Conservation (phyloP, 35 echinoderm and acorn worm species). For the Apostichopus japonicus region DNA sequence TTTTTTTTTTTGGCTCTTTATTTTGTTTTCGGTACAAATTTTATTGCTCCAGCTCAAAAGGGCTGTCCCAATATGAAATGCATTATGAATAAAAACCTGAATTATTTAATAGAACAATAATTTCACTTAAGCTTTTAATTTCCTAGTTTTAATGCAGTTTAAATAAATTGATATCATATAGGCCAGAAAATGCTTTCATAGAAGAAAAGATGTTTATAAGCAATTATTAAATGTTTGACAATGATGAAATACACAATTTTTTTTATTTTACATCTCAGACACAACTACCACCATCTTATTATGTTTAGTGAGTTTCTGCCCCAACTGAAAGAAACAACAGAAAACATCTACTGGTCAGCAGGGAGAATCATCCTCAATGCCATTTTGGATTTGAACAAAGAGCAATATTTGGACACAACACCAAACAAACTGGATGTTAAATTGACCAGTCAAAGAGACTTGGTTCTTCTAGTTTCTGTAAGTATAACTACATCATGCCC, state of each 20-base stretch:
- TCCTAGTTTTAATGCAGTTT: too few species aligned
- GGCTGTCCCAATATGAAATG: too few species aligned
- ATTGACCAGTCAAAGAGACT: conserved; percentile 12
- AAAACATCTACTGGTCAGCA: neutral
- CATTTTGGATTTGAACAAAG: neutral
- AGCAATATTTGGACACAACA: neutral
- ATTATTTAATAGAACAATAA: too few species aligned
- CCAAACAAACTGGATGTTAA: neutral
- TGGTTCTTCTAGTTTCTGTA: conserved; percentile 1
- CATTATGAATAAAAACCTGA: too few species aligned
- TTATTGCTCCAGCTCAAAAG: too few species aligned
- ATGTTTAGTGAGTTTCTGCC: conserved; percentile 4
- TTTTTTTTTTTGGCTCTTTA: too few species aligned
- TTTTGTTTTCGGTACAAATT: too few species aligned
- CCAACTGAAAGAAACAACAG: neutral
- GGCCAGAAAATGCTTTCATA: too few species aligned
- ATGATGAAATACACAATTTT: neutral
- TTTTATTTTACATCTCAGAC: neutral
- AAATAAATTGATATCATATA: too few species aligned
- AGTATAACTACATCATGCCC: neutral
- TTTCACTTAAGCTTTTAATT: too few species aligned
- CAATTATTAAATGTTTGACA: too few species aligned
- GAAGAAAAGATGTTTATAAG: too few species aligned
- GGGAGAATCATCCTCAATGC: neutral
- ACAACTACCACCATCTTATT: conserved; percentile 8